These are phyloP conservation scores for Danaus plexippus DNA, from an alignment of 1,140 invertebrate genomes.

Conservation along the genomic window DNA sequence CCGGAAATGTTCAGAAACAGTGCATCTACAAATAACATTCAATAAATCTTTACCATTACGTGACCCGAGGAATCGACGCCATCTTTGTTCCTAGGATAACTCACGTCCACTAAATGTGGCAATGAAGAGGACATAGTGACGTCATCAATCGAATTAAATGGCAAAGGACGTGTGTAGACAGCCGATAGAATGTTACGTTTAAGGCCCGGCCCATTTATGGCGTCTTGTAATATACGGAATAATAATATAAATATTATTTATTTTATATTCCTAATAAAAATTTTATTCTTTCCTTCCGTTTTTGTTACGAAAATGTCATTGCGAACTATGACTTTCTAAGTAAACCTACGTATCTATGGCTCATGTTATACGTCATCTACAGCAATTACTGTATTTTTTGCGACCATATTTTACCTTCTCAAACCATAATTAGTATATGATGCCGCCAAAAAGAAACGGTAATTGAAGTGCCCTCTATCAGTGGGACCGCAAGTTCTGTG, in stretches of 20 bases:
- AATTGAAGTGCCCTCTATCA: constrained; percentile 3
- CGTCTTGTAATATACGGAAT: no score
- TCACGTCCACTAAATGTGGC: constrained; percentile 25
- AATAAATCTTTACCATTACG: constrained; percentile 5
- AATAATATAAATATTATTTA: no score
- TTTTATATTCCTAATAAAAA: no score
- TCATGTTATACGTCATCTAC: no score
- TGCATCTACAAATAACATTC: constrained; percentile 4
- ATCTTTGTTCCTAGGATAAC: constrained; percentile 4
- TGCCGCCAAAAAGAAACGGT: no score
- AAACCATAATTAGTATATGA: no score
- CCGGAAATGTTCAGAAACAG: constrained; percentile 4
- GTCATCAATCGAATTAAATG: constrained; percentile 49
- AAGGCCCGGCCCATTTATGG: constrained; percentile 5
- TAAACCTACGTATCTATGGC: no score
- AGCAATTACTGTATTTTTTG: no score
- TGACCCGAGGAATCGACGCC: constrained; percentile 11
- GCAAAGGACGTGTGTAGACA: constrained; percentile 37
- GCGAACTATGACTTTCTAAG: no score
- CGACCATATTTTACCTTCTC: no score
- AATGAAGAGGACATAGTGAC: constrained; percentile 40
- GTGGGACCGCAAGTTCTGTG: constrained; percentile 2
- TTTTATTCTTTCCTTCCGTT: no score
- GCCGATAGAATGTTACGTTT: constrained; percentile 26
- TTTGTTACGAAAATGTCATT: no score